A percentile compares a stretch with the other conserved stretches of the same genome.
phyloP scores from a whole-genome alignment of 2,113 vertebrate genomes.

The Ancistrus triradiatus region DNA sequence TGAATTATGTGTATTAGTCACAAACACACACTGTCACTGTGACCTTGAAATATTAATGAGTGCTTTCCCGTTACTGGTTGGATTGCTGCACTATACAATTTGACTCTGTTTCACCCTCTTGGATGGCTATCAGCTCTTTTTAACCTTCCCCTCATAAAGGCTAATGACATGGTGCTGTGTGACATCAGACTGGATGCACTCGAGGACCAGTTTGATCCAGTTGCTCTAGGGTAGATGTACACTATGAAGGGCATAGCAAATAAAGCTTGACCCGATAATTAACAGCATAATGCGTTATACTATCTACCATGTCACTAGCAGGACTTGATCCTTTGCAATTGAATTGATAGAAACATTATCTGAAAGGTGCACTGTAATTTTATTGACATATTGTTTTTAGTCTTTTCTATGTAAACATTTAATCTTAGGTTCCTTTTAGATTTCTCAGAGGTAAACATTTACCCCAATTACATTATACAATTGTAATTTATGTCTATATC shows the following conservation, averaged over 20 bases:
- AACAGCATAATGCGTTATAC: not conserved
- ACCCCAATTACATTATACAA: too few species aligned
- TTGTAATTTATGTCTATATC: too few species aligned
- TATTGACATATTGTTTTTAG: too few species aligned
- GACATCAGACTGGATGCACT: not conserved
- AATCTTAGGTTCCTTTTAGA: too few species aligned
- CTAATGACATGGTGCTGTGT: not conserved
- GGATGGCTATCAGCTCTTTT: not conserved
- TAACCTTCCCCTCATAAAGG: not conserved
- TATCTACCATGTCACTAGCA: not conserved
- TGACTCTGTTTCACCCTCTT: not conserved
- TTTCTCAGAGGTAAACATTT: too few species aligned
- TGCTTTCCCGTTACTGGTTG: not conserved
- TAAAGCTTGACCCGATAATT: not conserved
- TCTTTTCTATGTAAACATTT: too few species aligned
- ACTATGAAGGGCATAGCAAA: not conserved
- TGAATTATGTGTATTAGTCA: constrained; percentile 3
- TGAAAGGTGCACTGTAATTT: too few species aligned
- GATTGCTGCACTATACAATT: not conserved
- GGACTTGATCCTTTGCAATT: too few species aligned
- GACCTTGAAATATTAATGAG: constrained; percentile 28
- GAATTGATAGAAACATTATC: too few species aligned
- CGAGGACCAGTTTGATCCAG: constrained; percentile 1
- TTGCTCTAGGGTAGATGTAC: constrained; percentile 13
- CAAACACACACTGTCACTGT: not conserved